phyloP scores from a whole-genome alignment of 92 coral and sea anemone genomes.

The Zoanthus solanderi region DNA sequence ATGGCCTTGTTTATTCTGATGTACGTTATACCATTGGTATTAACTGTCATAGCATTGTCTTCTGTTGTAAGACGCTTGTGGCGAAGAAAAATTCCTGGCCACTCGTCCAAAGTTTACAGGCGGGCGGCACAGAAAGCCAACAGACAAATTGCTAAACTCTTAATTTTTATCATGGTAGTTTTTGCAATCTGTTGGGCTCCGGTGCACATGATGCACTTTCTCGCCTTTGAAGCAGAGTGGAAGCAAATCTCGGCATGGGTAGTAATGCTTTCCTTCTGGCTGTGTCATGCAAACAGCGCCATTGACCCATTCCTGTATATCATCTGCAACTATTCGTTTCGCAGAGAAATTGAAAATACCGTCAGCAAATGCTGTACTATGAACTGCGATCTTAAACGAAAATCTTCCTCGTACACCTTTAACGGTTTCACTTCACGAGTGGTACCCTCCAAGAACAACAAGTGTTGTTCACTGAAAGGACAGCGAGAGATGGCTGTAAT shows the following conservation, averaged over 20 bases:
- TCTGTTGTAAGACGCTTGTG: slow-evolving; percentile 70
- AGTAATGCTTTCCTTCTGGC: slow-evolving; percentile 75
- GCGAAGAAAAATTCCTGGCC: slow-evolving; percentile 66
- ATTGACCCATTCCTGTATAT: slow-evolving; percentile 73
- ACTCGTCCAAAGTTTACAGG: slow-evolving; percentile 4
- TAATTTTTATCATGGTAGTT: slow-evolving; percentile 63
- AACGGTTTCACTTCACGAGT: not conserved
- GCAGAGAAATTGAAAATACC: slow-evolving; percentile 32
- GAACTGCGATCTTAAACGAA: not conserved
- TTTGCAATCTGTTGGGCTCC: slow-evolving; percentile 82
- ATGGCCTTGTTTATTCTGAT: slow-evolving; percentile 65
- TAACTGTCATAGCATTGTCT: slow-evolving; percentile 60
- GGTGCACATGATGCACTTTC: slow-evolving; percentile 74
- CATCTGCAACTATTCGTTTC: slow-evolving; percentile 41
- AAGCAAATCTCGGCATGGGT: slow-evolving; percentile 41
- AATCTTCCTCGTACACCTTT: not conserved
- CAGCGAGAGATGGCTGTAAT: not conserved
- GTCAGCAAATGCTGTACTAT: not conserved
- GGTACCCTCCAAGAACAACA: not conserved
- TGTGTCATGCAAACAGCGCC: slow-evolving; percentile 74
- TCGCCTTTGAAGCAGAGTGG: slow-evolving; percentile 42
- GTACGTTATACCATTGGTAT: slow-evolving; percentile 65
- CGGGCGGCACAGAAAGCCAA: slow-evolving; percentile 57
- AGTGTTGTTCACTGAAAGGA: too few species aligned
- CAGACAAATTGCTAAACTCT: slow-evolving; percentile 69